Evolutionary conservation across 2,888 invertebrate genomes (phyloP).

Genomic region (Troilus luridus): DNA sequence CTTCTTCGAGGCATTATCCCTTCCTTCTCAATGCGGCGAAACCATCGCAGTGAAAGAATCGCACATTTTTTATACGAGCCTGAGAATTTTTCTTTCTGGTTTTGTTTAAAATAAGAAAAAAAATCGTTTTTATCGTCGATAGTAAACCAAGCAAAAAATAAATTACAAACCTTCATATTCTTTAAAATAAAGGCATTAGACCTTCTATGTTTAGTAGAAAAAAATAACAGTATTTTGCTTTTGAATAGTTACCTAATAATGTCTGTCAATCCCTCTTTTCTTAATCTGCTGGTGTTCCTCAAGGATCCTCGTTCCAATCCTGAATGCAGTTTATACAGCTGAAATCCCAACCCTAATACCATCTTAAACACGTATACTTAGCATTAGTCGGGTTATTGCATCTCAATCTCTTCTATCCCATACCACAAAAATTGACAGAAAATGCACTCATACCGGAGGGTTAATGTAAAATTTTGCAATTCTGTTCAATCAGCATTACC

Average conservation of each 20-base stretch:
- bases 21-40: neutral
- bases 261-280: neutral
- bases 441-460: too few relatives aligned
- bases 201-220: neutral
- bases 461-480: too few relatives aligned
- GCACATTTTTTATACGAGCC: neutral
- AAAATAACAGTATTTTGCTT: neutral
- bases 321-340: too few relatives aligned
- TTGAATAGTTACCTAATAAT: neutral
- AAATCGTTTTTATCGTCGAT: neutral
- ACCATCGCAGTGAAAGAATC: slow-evolving; percentile 11
- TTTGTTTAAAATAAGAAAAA: neutral
- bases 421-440: too few relatives aligned
- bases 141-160: neutral
- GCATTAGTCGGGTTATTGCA: too few relatives aligned
- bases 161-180: neutral
- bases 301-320: too few relatives aligned
- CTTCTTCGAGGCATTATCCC: slow-evolving; percentile 2
- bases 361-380: too few relatives aligned
- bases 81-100: neutral
- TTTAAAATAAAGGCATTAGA: neutral
- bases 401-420: too few relatives aligned
- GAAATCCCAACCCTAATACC: too few relatives aligned
- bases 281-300: too few relatives aligned
- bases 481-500: too few relatives aligned